Evolutionary conservation across 2,113 vertebrate genomes (phyloP).

Genomic region (Hippocampus guttulatus): DNA sequence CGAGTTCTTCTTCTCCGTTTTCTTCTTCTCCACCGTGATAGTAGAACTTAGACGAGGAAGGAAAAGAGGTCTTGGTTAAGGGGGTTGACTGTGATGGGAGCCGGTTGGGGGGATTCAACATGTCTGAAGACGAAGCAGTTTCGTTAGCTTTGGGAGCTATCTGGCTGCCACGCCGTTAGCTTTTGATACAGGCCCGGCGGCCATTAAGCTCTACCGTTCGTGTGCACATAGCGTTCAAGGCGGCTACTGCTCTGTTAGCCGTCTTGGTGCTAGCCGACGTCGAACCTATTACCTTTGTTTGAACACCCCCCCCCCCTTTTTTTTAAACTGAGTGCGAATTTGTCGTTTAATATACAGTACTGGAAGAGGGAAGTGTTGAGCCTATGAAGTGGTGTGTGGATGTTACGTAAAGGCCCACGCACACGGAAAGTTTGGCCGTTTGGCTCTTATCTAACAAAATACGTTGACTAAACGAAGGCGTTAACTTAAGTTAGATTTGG

Average conservation of each 20-base stretch:
- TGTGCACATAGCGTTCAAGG: not conserved
- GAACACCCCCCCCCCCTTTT: not conserved
- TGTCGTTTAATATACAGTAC: not conserved
- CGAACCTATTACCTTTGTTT: not conserved
- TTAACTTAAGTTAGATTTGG: no score
- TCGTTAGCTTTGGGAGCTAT: constrained; percentile 22
- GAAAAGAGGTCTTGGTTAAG: constrained; percentile 40
- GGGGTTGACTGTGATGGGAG: constrained; percentile 8
- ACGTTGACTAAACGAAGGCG: no score
- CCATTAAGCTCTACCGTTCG: not conserved
- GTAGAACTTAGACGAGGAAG: constrained; percentile 34
- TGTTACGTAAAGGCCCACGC: not conserved
- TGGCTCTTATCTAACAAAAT: not conserved
- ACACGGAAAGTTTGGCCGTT: not conserved
- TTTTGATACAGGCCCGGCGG: constrained; percentile 12
- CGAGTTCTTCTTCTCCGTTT: constrained; percentile 45
- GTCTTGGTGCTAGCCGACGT: constrained; percentile 12
- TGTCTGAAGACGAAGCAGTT: not conserved
- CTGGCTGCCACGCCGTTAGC: constrained; percentile 34
- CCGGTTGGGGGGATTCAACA: not conserved
- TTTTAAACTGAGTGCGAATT: no score
- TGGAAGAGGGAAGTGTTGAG: not conserved
- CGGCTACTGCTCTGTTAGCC: not conserved
- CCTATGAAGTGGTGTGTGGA: not conserved
- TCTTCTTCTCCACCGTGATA: constrained; percentile 42